Conservation (phyloP, 2,113 vertebrate species). For the Orycteropus afer region DNA sequence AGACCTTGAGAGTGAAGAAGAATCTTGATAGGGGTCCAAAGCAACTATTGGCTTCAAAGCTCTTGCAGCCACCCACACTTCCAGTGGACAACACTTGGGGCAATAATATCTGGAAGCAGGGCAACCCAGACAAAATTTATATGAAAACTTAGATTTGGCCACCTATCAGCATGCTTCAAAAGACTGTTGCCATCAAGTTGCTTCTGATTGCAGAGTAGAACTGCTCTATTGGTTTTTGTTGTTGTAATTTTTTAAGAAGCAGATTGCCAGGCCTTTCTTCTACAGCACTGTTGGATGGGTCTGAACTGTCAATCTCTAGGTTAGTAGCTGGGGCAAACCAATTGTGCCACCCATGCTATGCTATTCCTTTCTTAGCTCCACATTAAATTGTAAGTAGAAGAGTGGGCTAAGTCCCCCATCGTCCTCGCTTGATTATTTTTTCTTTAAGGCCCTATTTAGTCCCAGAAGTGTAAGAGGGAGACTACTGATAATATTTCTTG, state of each 20-base stretch:
- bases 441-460: neutral
- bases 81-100: neutral
- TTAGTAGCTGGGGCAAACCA: too few species aligned
- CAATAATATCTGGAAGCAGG: neutral
- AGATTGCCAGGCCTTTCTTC: too few species aligned
- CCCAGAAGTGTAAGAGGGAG: neutral
- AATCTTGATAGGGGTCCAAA: conserved; percentile 10
- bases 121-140: neutral
- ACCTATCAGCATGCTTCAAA: neutral
- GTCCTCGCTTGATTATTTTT: neutral
- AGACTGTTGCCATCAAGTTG: too few species aligned
- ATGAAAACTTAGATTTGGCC: neutral
- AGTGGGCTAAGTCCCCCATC: neutral
- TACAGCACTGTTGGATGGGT: too few species aligned
- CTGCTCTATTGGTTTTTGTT: too few species aligned
- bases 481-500: neutral
- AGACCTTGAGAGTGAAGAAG: neutral
- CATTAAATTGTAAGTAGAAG: neutral
- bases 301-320: too few species aligned
- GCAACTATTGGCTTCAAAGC: neutral
- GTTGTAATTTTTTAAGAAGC: too few species aligned
- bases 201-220: too few species aligned
- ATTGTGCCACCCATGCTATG: too few species aligned
- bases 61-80: neutral
- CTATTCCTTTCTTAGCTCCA: neutral